These are phyloP conservation scores for Trichoplax adhaerens DNA, from an alignment of 37 sponge, comb jelly and placozoan species.

Conservation along the genomic window DNA sequence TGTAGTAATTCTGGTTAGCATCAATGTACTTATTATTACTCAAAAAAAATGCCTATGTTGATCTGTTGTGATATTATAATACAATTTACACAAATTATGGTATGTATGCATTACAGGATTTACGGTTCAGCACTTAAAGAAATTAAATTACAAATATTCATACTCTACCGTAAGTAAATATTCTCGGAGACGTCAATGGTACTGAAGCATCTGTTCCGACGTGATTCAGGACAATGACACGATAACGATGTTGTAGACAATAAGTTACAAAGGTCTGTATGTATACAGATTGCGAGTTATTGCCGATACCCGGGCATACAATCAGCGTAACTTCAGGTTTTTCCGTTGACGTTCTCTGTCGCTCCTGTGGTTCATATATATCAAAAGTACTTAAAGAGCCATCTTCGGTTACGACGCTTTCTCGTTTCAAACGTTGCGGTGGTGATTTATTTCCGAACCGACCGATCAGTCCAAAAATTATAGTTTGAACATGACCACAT, in stretches of 20 bases:
- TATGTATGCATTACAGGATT: too few relatives aligned
- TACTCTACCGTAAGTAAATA: conserved; percentile 77
- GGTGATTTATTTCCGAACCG: conserved; percentile 7
- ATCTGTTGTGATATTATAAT: too few relatives aligned
- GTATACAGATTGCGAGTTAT: conserved; percentile 41
- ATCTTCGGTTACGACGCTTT: conserved; percentile 24
- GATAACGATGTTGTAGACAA: conserved; percentile 19
- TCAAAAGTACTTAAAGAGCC: conserved; percentile 61
- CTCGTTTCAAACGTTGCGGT: conserved; percentile 7
- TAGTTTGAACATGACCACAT: conserved; percentile 68
- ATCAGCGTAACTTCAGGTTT: conserved; percentile 1
- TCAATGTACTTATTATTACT: too few relatives aligned
- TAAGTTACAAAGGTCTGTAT: conserved; percentile 22
- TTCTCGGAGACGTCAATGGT: conserved; percentile 36
- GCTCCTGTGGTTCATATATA: conserved; percentile 33
- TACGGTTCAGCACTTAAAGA: background rate
- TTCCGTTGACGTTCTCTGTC: background rate
- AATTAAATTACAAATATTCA: background rate
- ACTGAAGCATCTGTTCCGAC: conserved; percentile 42
- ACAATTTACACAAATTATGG: too few relatives aligned
- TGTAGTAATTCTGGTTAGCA: too few relatives aligned
- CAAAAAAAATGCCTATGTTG: too few relatives aligned
- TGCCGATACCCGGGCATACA: conserved; percentile 28
- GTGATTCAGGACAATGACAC: conserved; percentile 69
- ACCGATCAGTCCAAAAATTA: conserved; percentile 39